Percentiles rank a stretch among this genome's conserved stretches.
Conservation (phyloP, 2,888 invertebrate genomes). For the Spialia ferax region DNA sequence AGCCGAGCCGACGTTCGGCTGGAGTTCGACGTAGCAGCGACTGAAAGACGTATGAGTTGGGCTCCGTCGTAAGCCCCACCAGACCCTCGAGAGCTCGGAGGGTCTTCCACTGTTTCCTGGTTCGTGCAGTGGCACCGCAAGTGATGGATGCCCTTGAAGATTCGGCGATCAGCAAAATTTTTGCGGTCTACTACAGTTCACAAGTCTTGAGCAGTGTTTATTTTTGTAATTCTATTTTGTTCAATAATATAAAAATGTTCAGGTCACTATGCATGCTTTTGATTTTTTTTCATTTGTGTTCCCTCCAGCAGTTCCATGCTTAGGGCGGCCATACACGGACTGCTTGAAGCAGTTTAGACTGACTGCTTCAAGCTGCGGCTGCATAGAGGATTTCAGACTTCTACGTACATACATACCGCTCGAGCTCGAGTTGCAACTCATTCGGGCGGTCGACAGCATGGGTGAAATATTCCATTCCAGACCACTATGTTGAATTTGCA, state of each 20-base stretch:
- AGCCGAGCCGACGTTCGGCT: too few relatives aligned
- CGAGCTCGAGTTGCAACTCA: too few relatives aligned
- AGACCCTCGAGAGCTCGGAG: constrained; percentile 33
- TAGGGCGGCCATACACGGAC: too few relatives aligned
- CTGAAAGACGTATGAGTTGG: constrained; percentile 34
- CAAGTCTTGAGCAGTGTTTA: constrained; percentile 45
- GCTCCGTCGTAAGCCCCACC: constrained; percentile 29
- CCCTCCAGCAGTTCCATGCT: too few relatives aligned
- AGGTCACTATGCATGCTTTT: not conserved
- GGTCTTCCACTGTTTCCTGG: constrained; percentile 13
- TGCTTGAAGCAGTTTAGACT: too few relatives aligned
- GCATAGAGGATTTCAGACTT: too few relatives aligned
- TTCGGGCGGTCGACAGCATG: too few relatives aligned
- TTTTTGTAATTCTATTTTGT: constrained; percentile 42
- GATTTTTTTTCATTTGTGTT: not conserved
- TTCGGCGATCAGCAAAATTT: constrained; percentile 26
- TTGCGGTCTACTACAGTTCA: constrained; percentile 38
- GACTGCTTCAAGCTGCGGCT: too few relatives aligned
- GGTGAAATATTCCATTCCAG: too few relatives aligned
- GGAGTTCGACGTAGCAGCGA: constrained; percentile 32
- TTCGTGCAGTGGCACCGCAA: constrained; percentile 6
- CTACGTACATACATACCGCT: too few relatives aligned
- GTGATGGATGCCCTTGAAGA: constrained; percentile 27
- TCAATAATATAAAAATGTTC: constrained; percentile 6
- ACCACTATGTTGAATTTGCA: too few relatives aligned